These are phyloP conservation scores for Eupeodes luniger DNA, from an alignment of 2,888 invertebrate genomes.

Conservation along the genomic window DNA sequence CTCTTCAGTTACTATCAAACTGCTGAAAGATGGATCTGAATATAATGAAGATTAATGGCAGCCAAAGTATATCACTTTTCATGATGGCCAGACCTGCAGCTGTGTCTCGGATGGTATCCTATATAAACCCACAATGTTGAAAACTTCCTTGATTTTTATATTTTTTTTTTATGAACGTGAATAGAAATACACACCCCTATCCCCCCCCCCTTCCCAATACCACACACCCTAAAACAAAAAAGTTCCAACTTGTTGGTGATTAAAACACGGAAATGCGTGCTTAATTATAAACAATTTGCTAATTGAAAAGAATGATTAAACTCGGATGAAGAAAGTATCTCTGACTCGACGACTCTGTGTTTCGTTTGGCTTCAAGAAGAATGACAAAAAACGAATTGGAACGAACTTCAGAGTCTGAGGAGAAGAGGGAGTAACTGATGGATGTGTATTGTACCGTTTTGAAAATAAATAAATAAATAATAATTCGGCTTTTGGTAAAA, in stretches of 20 bases:
- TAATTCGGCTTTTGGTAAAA: slow-evolving; percentile 54
- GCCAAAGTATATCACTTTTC: slow-evolving; percentile 30
- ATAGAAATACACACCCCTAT: background rate
- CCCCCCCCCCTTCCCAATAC: background rate
- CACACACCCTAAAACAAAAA: background rate
- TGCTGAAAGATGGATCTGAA: slow-evolving; percentile 56
- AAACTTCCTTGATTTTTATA: background rate
- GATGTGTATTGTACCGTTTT: background rate
- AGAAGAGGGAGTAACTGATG: no score
- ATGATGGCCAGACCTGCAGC: slow-evolving; percentile 22
- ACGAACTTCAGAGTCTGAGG: background rate
- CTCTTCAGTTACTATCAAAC: no score
- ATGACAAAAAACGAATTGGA: background rate
- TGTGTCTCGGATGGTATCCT: background rate
- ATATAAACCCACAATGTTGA: background rate
- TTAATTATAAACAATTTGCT: slow-evolving; percentile 72
- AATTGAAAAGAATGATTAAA: slow-evolving; percentile 73
- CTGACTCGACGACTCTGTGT: no score
- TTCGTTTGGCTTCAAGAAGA: no score
- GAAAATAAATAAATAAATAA: slow-evolving; percentile 27
- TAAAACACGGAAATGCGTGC: slow-evolving; percentile 40
- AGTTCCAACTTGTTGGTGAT: slow-evolving; percentile 47
- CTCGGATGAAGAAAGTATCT: slow-evolving; percentile 38
- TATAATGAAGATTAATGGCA: slow-evolving; percentile 66
- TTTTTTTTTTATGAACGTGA: background rate